Evolutionary conservation across 2,797 vertebrate species (phyloP).

Genomic region (Acanthiza pusilla): DNA sequence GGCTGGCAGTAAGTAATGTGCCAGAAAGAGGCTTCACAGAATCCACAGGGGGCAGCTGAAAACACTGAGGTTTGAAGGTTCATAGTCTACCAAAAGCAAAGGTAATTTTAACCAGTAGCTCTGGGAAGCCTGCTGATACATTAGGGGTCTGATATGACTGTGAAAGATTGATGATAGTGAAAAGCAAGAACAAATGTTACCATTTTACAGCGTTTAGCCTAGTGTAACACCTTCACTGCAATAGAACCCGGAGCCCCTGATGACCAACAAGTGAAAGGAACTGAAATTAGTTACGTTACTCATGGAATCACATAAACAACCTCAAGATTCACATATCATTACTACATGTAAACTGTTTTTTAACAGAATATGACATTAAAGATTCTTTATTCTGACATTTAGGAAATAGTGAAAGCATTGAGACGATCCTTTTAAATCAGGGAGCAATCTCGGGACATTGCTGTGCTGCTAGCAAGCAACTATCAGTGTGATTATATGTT

Average conservation of each 20-base stretch:
- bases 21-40: slow-evolving; percentile 61
- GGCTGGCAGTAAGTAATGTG: slow-evolving; percentile 71
- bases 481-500: not conserved
- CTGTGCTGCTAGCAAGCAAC: not conserved
- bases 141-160: slow-evolving; percentile 58
- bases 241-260: not conserved
- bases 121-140: slow-evolving; percentile 69
- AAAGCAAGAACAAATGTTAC: slow-evolving; percentile 73
- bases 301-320: not conserved
- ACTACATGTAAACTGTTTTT: not conserved
- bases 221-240: slow-evolving; percentile 63
- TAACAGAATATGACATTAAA: not conserved
- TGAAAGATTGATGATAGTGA: slow-evolving; percentile 77
- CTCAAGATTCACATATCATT: not conserved
- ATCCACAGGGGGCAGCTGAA: slow-evolving; percentile 69
- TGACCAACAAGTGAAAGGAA: slow-evolving; percentile 21
- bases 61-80: slow-evolving; percentile 67
- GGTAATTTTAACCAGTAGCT: slow-evolving; percentile 72
- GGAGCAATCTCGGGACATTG: not conserved
- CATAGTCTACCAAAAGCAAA: slow-evolving; percentile 70
- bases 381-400: not conserved
- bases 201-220: slow-evolving; percentile 75
- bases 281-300: not conserved
- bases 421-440: not conserved
- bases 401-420: not conserved